Evolutionary conservation across 1,140 invertebrate species (phyloP).

Genomic region (Ridgeia piscesae): DNA sequence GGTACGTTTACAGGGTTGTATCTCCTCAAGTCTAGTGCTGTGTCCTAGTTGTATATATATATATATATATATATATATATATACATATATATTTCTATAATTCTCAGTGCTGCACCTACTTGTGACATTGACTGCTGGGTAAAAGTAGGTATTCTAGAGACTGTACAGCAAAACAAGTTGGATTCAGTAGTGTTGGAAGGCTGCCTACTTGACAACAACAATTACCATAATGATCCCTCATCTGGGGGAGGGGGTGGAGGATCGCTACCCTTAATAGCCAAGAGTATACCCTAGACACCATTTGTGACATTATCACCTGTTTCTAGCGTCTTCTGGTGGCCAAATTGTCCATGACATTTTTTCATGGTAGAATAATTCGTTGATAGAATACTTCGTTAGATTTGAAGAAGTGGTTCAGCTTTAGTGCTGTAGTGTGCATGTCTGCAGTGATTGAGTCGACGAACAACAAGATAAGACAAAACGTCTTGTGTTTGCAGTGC

Average conservation of each 20-base stretch:
- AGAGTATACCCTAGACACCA: too few species aligned
- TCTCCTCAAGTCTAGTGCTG: background rate
- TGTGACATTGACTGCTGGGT: background rate
- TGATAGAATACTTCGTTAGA: too few species aligned
- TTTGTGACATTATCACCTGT: too few species aligned
- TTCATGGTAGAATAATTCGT: too few species aligned
- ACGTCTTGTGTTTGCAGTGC: background rate
- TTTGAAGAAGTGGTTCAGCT: too few species aligned
- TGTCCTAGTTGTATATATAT: background rate
- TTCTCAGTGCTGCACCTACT: background rate
- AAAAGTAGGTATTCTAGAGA: background rate
- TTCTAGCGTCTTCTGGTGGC: too few species aligned
- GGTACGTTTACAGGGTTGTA: background rate
- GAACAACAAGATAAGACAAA: background rate
- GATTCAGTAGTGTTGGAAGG: background rate
- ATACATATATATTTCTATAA: background rate
- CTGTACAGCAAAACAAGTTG: background rate
- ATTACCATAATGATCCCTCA: too few species aligned
- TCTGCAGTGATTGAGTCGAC: background rate
- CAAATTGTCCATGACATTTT: too few species aligned
- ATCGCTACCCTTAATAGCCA: too few species aligned
- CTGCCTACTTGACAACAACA: too few species aligned
- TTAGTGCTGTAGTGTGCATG: background rate
- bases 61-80: too few species aligned
- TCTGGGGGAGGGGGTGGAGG: too few species aligned